A percentile compares a stretch with the other conserved stretches of the same genome.
phyloP scores from a whole-genome alignment of 2,797 vertebrate genomes.

The Melopsittacus undulatus region DNA sequence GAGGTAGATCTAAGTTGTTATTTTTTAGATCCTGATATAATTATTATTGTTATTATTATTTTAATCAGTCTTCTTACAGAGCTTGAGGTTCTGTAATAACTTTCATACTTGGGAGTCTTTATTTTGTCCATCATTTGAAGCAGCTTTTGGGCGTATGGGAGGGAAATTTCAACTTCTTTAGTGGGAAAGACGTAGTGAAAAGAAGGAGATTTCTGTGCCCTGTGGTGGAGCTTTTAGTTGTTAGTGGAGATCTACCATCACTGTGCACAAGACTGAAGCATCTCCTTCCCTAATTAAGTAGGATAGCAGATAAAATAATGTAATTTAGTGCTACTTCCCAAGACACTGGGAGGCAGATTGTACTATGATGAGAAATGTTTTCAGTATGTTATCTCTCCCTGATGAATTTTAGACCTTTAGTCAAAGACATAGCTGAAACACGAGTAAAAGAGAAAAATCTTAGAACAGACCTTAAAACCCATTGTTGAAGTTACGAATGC shows the following conservation, averaged over 20 bases:
- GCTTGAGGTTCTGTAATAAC: neutral
- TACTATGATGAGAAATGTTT: neutral
- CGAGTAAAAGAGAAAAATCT: neutral
- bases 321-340: neutral
- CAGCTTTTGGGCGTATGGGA: rapidly evolving
- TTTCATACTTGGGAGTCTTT: neutral
- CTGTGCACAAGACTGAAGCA: neutral
- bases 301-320: neutral
- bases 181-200: neutral
- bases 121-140: neutral
- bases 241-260: neutral
- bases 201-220: neutral
- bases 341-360: neutral
- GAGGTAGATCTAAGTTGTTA: neutral
- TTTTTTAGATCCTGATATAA: neutral
- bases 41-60: neutral
- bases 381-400: neutral
- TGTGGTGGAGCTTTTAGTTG: neutral
- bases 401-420: neutral
- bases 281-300: neutral
- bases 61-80: neutral
- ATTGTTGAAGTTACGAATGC: neutral
- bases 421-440: neutral
- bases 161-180: neutral
- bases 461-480: neutral